A percentile compares a stretch with the other conserved stretches of the same genome.
Evolutionary conservation across 1,140 invertebrate species (phyloP).

Genomic region (Habropoda laboriosa): DNA sequence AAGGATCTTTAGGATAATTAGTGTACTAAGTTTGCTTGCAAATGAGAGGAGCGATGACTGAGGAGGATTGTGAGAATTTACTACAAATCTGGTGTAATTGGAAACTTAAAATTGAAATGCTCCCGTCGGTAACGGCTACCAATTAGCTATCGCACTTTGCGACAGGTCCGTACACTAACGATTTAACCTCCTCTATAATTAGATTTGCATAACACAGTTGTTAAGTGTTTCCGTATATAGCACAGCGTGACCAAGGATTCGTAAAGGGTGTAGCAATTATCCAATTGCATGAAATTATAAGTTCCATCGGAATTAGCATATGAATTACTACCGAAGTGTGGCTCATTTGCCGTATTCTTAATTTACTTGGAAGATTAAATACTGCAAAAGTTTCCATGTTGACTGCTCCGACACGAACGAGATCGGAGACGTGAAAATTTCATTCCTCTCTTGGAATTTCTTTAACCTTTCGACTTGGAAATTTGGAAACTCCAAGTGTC

Average conservation of each 20-base stretch:
- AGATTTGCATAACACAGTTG: slow-evolving; percentile 7
- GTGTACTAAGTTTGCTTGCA: no score
- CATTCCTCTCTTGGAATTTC: no score
- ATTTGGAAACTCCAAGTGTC: no score
- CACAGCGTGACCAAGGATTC: neutral
- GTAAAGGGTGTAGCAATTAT: neutral
- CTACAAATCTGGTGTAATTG: no score
- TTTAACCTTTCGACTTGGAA: no score
- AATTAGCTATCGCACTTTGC: neutral
- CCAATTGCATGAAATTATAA: neutral
- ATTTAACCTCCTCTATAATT: neutral
- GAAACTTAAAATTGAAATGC: neutral
- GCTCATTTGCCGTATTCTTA: neutral
- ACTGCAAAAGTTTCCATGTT: no score
- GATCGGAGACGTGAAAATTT: no score
- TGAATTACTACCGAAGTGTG: neutral
- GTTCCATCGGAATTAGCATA: neutral
- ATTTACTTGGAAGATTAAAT: neutral
- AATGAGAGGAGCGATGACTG: no score
- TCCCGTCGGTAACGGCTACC: neutral
- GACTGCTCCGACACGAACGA: no score
- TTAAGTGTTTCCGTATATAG: neutral
- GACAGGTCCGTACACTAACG: slow-evolving; percentile 15
- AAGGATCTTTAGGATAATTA: no score
- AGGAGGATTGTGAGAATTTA: no score